Base-by-base conservation (phyloP, 2,113 vertebrate genomes). In the Himantopus leucocephalus region DNA sequence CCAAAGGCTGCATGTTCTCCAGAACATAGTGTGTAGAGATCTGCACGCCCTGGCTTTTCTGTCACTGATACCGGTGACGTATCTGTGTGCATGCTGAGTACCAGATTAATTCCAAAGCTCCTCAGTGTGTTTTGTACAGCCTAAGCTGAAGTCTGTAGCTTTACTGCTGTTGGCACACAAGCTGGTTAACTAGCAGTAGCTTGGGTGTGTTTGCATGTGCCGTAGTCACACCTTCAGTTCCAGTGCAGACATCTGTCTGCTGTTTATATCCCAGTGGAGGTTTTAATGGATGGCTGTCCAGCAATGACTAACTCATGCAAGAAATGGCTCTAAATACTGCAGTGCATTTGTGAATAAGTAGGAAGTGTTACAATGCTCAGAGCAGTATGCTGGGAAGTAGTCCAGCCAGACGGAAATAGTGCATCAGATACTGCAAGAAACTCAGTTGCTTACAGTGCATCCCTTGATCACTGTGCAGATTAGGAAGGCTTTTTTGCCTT, bases 21-120 rank as follows among this genome's bases (percentile, higher is more conserved):
- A 66, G 30, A 73, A 14, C 0, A 0, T 5, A 18, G 11, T 23
- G 12, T 14, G 26, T 27, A 22, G n/a, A 22, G 52, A 16, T 86
- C 24, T 73, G 45, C 23, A 10, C 0, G 0, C 56, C 48, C 45
- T 48, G 45, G 34, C 34, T 55, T 53, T 58, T 43, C 17, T 26
- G 7, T 52, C 1, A 0, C 8, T 26, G 56, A 4, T 24, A 8
- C 0, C 0, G 0, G 45, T 50, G 41, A 20, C 2, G 2, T 37
- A 14, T 35, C 58, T 66, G 21, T 34, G 3, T 8, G 12, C 29
- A 16, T 0, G 0, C 20, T 63, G 56, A 12, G 35, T 24, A 50
- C 48, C 22, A 50, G 48, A 10, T 53, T 20, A 32, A 41, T 63
- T 78, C 35, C 56, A 50, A 70, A 86, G 66, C 39, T 68, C 41